Evolutionary conservation across 2,888 invertebrate species (phyloP), one percentile per base, ranked within the genome.

Genomic region (Antheraea assamensis): DNA sequence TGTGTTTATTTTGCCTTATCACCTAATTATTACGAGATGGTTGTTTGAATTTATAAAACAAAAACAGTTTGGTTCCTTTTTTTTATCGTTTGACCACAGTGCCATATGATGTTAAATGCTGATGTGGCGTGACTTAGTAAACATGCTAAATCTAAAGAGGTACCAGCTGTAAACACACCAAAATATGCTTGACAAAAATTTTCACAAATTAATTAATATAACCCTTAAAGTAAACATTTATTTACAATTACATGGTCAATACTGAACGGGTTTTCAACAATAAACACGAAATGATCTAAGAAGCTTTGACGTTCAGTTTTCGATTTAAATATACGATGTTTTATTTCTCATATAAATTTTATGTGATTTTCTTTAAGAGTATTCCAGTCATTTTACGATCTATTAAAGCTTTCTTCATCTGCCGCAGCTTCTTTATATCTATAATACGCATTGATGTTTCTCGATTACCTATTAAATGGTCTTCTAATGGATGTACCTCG

Each of bases 391-490:
- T 31, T 68, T 68, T 68, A 68, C 68, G 35, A 35, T 35, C 35
- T 68, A 35, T 68, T 35, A 68, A 35, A 68, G 68, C 27, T 68
- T 31, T 68, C 68, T 66, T 66, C 31, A 30, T 66, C 66, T 31
- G 35, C 21, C 68, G 35, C 31, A 21, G 35, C 61, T 68, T 68
- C 21, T 68, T 35, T n/a, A n/a, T 68, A 68, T 35, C 13, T 68
- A 64, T 35, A 35, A 21, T 8, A 68, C n/a, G 35, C 35, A 35
- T 10, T 19, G 68, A 68, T 68, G 31, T 35, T 5, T 27, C 15
- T 61, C 27, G 15, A 17, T 61, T 61, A 61, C 27, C 27, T 27
- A 15, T 24, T 61, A 61, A 24, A 58, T 24, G 58, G 13, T 24
- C 10, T n/a, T 55, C 27, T 27, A 64, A 27, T 27, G 30, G 2